Conservation (phyloP, 64 coral and sea anemone genomes). For the Montipora capricornis region DNA sequence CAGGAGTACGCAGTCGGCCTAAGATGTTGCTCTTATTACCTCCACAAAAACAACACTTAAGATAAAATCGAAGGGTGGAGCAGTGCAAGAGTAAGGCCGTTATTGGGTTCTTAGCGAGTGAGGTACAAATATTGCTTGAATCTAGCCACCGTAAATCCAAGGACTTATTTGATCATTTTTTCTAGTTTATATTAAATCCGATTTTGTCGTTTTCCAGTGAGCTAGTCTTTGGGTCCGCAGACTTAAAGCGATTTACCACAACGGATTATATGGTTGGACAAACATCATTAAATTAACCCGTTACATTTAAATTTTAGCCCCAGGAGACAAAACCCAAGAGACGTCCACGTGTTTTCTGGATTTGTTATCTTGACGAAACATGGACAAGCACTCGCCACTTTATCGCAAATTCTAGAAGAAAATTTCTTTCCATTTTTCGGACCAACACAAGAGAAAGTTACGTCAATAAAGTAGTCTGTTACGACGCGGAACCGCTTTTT, state of each 20-base stretch:
- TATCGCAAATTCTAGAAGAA: background rate
- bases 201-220: background rate
- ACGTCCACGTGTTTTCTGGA: background rate
- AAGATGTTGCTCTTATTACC: background rate
- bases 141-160: background rate
- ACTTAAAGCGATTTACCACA: background rate
- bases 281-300: background rate
- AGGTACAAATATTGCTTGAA: slow-evolving; percentile 14
- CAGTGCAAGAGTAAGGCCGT: background rate
- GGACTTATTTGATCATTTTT: background rate
- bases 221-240: background rate
- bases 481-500: background rate
- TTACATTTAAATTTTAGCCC: background rate
- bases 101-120: slow-evolving; percentile 6
- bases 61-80: slow-evolving; percentile 19
- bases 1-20: background rate
- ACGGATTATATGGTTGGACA: background rate
- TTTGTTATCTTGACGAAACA: background rate
- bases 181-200: background rate
- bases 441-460: slow-evolving; percentile 1
- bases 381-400: background rate
- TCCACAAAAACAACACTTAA: slow-evolving; percentile 19
- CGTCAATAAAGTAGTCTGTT: slow-evolving; percentile 14
- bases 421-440: slow-evolving; percentile 11
- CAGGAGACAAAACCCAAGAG: background rate